Evolutionary conservation across 2,113 vertebrate species (phyloP).

Genomic region (Poeciliopsis turrubarensis): DNA sequence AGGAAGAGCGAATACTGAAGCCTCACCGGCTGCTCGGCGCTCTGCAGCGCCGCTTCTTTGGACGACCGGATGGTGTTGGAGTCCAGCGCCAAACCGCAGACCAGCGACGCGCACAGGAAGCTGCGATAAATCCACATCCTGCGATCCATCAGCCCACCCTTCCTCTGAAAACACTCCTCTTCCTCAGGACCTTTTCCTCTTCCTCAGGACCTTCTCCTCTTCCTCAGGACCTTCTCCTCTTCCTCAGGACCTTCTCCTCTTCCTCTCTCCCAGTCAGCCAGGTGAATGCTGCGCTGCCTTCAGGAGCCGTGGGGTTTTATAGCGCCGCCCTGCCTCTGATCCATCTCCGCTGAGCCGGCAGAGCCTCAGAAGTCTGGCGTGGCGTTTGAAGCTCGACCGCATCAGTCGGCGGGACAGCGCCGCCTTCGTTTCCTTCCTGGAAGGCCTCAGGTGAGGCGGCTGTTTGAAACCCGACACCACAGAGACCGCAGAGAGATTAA

Average conservation of each 20-base stretch:
- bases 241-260: no score
- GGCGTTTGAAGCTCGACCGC: conserved; percentile 65
- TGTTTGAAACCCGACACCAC: conserved; percentile 67
- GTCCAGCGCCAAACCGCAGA: conserved; percentile 65
- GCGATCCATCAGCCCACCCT: not conserved
- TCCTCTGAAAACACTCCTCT: not conserved
- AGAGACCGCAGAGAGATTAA: conserved; percentile 58
- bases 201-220: not conserved
- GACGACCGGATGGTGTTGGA: conserved; percentile 78
- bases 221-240: no score
- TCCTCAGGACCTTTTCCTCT: not conserved
- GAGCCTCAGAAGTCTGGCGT: conserved; percentile 49
- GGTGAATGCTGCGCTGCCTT: conserved; percentile 32
- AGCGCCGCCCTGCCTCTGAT: conserved; percentile 43
- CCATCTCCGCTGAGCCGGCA: conserved; percentile 16
- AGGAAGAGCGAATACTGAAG: no score
- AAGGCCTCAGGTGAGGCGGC: conserved; percentile 53
- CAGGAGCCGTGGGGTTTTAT: conserved; percentile 46
- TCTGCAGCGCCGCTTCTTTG: conserved; percentile 49
- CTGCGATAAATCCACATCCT: conserved; percentile 51
- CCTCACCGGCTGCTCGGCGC: conserved; percentile 42
- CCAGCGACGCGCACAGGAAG: conserved; percentile 52
- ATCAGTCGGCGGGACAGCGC: conserved; percentile 57
- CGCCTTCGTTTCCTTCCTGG: conserved; percentile 67
- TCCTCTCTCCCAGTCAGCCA: no score